Percentiles rank a stretch among this genome's conserved stretches.
These are phyloP conservation scores for Napeogenes inachia DNA, from an alignment of 2,888 invertebrate species.

Conservation along the genomic window DNA sequence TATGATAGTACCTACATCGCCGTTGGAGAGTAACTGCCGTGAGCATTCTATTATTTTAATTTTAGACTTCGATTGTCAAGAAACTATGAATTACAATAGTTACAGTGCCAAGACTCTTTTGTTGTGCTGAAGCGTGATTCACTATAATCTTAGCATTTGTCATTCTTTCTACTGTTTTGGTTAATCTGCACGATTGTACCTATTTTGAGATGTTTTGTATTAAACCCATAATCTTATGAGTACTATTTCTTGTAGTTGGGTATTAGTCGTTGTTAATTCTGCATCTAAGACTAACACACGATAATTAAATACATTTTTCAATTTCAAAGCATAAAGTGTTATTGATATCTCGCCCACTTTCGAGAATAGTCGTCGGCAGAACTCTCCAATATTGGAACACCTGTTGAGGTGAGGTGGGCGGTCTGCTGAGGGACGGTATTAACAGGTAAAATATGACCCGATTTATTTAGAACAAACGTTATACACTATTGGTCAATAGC, in stretches of 20 bases:
- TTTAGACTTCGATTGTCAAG: constrained; percentile 65
- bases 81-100: constrained; percentile 47
- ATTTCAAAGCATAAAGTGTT: constrained; percentile 8
- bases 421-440: constrained; percentile 45
- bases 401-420: constrained; percentile 68
- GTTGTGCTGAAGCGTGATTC: constrained; percentile 39
- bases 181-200: constrained; percentile 8
- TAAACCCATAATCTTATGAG: not conserved
- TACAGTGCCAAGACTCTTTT: constrained; percentile 61
- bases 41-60: constrained; percentile 51
- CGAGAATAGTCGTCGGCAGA: constrained; percentile 31
- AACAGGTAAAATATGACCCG: constrained; percentile 21
- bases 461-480: constrained; percentile 12
- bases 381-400: constrained; percentile 48
- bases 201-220: not conserved
- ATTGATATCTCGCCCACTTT: constrained; percentile 34
- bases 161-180: constrained; percentile 1
- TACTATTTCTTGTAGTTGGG: not conserved
- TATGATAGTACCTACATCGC: not conserved
- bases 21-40: not conserved
- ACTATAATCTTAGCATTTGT: constrained; percentile 2
- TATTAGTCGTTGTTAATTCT: too few relatives aligned
- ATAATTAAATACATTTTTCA: too few relatives aligned
- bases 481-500: constrained; percentile 10
- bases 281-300: too few relatives aligned